Base-by-base conservation (phyloP, 1,140 invertebrate species). In the Drepana arcuata region DNA sequence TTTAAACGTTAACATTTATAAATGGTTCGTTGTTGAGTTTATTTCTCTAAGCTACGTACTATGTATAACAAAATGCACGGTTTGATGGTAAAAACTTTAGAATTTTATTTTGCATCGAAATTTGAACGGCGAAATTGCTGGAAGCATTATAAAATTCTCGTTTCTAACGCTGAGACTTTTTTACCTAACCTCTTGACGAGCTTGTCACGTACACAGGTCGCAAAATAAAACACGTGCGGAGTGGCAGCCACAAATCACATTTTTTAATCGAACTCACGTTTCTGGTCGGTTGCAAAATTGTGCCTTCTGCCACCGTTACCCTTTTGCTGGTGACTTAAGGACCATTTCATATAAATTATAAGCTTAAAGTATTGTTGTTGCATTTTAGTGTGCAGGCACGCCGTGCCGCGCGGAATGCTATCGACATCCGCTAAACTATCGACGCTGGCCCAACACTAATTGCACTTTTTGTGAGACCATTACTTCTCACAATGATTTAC, bases 201-300 rank as follows among this genome's bases (percentile, higher is more conserved):
- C 53, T 42, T 53, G 59, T 77, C 75, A 77, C 72, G 75, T 77
- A 67, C 69, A 62, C 38, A 47, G 59, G 40, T 55, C 58, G 59
- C 61, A 77, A 73, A 72, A 80, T 77, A 77, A 72, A 77, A 71
- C 69, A 68, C 68, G 64, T 57, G 64, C 61, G 48, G 52, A 67
- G 51, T 65, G 64, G 57, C 58, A 49, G 58, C 71, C 72, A 73
- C 75, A 80, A 80, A 80, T 80, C 75, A 80, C 63, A 80, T 77
- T 80, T 80, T 77, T 80, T 77, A 80, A 80, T 78, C 71, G 71
- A 65, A 59, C 65, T 67, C 72, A 69, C 70, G 68, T 72, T 58
- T 62, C 48, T 50, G 50, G 51, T 42, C 49, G 46, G 32, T 28
- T 31, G 36, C 56, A 66, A 53, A 43, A 28, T 16, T 40, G 31